phyloP scores from a whole-genome alignment of 2,797 vertebrate genomes.

The Gambusia yucatana region DNA sequence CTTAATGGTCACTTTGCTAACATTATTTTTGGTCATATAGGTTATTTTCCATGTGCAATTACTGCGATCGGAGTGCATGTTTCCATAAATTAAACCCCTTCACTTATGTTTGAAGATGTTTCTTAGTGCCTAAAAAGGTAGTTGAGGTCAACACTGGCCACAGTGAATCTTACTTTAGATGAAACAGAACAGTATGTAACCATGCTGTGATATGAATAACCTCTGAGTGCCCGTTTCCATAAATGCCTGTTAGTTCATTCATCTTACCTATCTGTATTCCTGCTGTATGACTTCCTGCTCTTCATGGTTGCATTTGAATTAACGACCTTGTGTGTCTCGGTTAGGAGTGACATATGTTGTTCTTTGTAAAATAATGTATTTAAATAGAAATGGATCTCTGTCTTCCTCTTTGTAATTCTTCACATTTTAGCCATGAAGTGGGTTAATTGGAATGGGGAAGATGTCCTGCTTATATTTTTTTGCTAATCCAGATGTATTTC shows the following conservation, averaged over 20 bases:
- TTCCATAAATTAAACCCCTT: constrained; percentile 56
- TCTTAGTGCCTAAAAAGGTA: constrained; percentile 60
- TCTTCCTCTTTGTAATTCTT: constrained; percentile 53
- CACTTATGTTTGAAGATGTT: constrained; percentile 63
- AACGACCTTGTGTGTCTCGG: constrained; percentile 37
- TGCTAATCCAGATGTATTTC: constrained; percentile 69
- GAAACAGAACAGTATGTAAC: constrained; percentile 58
- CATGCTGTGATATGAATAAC: constrained; percentile 62
- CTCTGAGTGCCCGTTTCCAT: constrained; percentile 74
- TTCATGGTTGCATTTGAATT: constrained; percentile 52
- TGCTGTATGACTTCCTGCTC: constrained; percentile 44
- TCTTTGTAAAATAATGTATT: constrained; percentile 50
- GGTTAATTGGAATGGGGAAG: constrained; percentile 47
- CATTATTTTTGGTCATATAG: constrained; percentile 62
- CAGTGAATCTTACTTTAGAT: constrained; percentile 73
- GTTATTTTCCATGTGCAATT: constrained; percentile 57
- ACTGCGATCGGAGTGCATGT: constrained; percentile 47
- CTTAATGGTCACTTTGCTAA: constrained; percentile 55
- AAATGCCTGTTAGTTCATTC: constrained; percentile 71
- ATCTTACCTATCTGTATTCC: constrained; percentile 63
- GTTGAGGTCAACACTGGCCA: constrained; percentile 66
- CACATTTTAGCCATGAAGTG: constrained; percentile 42
- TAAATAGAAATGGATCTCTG: constrained; percentile 47
- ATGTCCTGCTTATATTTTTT: constrained; percentile 41
- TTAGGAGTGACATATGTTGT: constrained; percentile 36